These are phyloP conservation scores for Proteles cristata DNA, from an alignment of 2,113 vertebrate species.

Conservation along the genomic window DNA sequence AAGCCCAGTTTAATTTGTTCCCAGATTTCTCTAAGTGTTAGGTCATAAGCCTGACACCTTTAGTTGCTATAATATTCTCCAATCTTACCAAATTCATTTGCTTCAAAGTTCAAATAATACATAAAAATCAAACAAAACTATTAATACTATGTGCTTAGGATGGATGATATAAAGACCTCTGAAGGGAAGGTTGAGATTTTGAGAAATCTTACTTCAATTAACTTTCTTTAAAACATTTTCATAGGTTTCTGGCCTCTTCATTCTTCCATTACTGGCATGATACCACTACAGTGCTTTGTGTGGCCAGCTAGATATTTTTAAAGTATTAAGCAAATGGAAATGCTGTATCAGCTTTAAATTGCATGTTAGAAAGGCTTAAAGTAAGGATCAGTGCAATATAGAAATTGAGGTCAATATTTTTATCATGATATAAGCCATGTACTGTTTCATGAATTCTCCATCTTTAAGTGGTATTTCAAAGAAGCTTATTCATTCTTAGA, in stretches of 20 bases:
- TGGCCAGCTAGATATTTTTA: slow-evolving; percentile 49
- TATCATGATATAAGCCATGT: background rate
- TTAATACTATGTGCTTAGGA: background rate
- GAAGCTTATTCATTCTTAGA: slow-evolving; percentile 43
- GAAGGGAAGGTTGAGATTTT: background rate
- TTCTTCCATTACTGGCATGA: background rate
- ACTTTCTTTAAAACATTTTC: background rate
- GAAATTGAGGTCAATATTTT: slow-evolving; percentile 63
- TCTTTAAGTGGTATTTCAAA: slow-evolving; percentile 57
- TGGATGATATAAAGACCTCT: background rate
- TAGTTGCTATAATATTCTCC: slow-evolving; percentile 24
- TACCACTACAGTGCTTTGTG: background rate
- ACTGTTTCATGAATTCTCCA: slow-evolving; percentile 41
- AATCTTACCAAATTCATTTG: slow-evolving; percentile 15
- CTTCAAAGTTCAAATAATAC: slow-evolving; percentile 18
- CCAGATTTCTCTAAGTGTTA: slow-evolving; percentile 52
- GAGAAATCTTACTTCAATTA: background rate
- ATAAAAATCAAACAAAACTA: background rate
- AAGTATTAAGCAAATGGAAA: slow-evolving; percentile 44
- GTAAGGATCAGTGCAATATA: background rate
- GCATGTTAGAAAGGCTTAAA: slow-evolving; percentile 33
- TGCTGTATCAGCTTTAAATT: slow-evolving; percentile 46
- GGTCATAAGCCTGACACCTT: background rate
- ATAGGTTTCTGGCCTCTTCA: background rate
- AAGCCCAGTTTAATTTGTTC: slow-evolving; percentile 54